Evolutionary conservation across 2,888 invertebrate genomes (phyloP), one percentile per base, ranked within the genome.

Genomic region (Eueremaeus valkanovi): DNA sequence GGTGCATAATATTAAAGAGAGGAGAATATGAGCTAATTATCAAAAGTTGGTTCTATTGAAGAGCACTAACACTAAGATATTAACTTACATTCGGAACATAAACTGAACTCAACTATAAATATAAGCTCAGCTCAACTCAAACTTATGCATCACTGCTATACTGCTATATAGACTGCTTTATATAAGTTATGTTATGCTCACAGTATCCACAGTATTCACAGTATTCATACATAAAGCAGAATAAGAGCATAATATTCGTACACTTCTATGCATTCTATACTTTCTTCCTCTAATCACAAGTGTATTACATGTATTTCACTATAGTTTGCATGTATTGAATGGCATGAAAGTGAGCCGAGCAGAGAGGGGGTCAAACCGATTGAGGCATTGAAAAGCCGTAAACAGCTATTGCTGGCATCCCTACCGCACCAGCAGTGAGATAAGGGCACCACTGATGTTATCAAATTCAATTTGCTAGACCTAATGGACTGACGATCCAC

Each of bases 401-500:
- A 36, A 66, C 33, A 66, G 18, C 21, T 66, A 36, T 24, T 27
- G 21, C 13, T n/a, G n/a, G n/a, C n/a, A n/a, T n/a, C n/a, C n/a
- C n/a, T n/a, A 66, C 66, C 66, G 40, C 66, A 36, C 36, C n/a
- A 31, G 24, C 36, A n/a, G n/a, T 61, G 6, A 36, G 66, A 66
- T 66, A 66, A 66, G 66, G 61, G 66, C 36, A 66, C 66, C 66
- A 66, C 66, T 66, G 66, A 66, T 66, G 66, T 66, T 66, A 66
- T 66, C 66, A 66, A 36, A 66, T 66, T 66, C 21, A 66, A 66
- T 66, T 66, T 66, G 33, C 31, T 45, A n/a, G 31, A 66, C 66
- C 66, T 66, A 66, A 66, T 66, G 66, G 66, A 66, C 36, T 66
- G 36, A 36, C 40, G 36, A 8, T 36, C 36, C 66, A 66, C 16